A percentile compares a stretch with the other conserved stretches of the same genome.
These are phyloP conservation scores for Myotis brandtii DNA, from an alignment of 2,113 vertebrate genomes.

Conservation along the genomic window DNA sequence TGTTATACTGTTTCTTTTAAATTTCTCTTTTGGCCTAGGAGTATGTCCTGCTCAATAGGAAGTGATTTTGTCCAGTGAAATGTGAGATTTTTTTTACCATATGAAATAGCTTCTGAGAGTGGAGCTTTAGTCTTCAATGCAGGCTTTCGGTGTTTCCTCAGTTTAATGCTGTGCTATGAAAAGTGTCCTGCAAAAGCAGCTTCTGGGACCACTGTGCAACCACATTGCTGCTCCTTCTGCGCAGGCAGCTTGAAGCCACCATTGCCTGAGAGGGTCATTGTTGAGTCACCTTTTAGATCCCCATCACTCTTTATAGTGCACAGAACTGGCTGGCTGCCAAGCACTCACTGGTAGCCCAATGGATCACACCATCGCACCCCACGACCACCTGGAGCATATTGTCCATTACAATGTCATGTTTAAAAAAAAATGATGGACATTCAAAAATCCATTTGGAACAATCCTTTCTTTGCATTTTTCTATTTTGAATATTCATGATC, in stretches of 20 bases:
- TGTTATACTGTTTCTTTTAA: not conserved
- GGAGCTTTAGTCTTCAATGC: not conserved
- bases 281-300: not conserved
- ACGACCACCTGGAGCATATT: not conserved
- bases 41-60: not conserved
- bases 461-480: not conserved
- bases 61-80: not conserved
- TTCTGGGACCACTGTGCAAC: not conserved
- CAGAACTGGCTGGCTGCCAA: not conserved
- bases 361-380: not conserved
- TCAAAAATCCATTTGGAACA: conserved; percentile 25
- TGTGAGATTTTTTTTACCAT: not conserved
- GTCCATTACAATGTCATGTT: not conserved
- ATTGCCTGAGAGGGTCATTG: not conserved
- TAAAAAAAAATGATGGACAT: not conserved
- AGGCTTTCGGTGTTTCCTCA: not conserved
- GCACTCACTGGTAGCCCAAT: not conserved
- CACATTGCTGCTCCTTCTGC: not conserved
- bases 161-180: not conserved
- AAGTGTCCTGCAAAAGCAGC: not conserved
- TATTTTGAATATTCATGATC: not conserved
- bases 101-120: not conserved
- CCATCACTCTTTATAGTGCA: not conserved
- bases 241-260: not conserved
- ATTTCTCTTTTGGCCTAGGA: not conserved